These are phyloP conservation scores for Sympetrum striolatum DNA, from an alignment of 2,888 invertebrate genomes.

Conservation along the genomic window DNA sequence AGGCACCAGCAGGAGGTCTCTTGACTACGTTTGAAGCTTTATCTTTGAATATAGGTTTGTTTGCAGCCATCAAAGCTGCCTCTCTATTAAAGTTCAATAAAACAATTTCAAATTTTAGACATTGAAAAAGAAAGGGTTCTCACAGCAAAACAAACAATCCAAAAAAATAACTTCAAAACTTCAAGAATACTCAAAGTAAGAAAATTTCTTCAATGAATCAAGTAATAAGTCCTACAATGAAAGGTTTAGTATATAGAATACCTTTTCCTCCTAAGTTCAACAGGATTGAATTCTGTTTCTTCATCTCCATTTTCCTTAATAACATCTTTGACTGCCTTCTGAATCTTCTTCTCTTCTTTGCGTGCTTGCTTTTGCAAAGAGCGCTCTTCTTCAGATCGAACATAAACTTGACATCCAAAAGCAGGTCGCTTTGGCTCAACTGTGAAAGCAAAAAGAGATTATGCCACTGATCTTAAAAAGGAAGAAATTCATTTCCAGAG, in stretches of 20 bases:
- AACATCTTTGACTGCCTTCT: constrained; percentile 55
- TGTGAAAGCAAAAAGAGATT: neutral
- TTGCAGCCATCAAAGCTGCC: constrained; percentile 56
- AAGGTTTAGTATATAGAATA: neutral
- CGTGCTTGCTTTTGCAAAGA: constrained; percentile 76
- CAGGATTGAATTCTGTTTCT: constrained; percentile 45
- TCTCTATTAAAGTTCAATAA: constrained; percentile 53
- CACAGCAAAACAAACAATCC: neutral
- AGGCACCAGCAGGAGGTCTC: constrained; percentile 62
- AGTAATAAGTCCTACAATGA: too few species aligned
- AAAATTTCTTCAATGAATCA: neutral
- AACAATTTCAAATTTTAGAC: neutral
- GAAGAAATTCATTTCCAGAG: too few species aligned
- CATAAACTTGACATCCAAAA: constrained; percentile 81
- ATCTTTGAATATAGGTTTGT: constrained; percentile 56
- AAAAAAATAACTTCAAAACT: too few species aligned
- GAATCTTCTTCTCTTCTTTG: constrained; percentile 83
- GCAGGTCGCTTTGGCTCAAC: constrained; percentile 62
- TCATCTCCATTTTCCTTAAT: constrained; percentile 59
- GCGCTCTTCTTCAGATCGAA: constrained; percentile 85
- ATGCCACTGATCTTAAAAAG: too few species aligned
- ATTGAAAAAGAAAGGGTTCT: neutral
- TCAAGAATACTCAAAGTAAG: neutral
- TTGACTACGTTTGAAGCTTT: constrained; percentile 55
- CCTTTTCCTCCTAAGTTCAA: constrained; percentile 13